Conservation (phyloP, 2,113 vertebrate species). For the Gnathonemus echidnorhynchus region DNA sequence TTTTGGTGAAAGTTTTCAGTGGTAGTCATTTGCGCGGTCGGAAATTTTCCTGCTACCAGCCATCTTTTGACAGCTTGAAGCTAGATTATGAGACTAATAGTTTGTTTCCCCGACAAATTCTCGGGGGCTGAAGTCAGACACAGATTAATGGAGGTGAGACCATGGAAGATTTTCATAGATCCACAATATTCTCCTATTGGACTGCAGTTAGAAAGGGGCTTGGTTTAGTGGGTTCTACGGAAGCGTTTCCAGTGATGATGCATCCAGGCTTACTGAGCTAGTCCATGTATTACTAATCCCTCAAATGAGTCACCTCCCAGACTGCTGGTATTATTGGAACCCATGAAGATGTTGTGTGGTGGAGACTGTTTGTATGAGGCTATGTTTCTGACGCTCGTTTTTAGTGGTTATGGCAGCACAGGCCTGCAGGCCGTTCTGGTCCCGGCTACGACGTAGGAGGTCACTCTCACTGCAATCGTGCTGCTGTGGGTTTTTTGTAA, state of each 20-base stretch:
- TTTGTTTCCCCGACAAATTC: background rate
- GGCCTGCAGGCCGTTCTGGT: background rate
- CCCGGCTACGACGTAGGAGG: background rate
- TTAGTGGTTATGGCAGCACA: background rate
- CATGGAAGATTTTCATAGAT: background rate
- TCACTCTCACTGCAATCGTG: background rate
- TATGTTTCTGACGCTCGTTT: background rate
- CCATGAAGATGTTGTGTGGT: background rate
- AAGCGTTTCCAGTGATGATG: background rate
- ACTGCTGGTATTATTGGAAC: background rate
- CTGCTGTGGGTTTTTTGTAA: background rate
- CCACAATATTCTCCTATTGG: background rate
- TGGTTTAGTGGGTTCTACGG: background rate
- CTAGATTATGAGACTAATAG: constrained; percentile 1
- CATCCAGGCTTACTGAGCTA: background rate
- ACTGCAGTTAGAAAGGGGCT: background rate
- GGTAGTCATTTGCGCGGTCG: background rate
- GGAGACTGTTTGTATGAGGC: background rate
- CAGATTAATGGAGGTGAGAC: constrained; percentile 3
- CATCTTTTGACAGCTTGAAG: background rate
- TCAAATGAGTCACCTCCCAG: background rate
- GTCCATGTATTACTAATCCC: constrained; percentile 1
- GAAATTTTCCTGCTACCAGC: background rate
- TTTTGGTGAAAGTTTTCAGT: background rate
- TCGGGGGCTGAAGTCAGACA: background rate